phyloP scores from a whole-genome alignment of 2,888 invertebrate genomes.

The Drosophila anomelani region DNA sequence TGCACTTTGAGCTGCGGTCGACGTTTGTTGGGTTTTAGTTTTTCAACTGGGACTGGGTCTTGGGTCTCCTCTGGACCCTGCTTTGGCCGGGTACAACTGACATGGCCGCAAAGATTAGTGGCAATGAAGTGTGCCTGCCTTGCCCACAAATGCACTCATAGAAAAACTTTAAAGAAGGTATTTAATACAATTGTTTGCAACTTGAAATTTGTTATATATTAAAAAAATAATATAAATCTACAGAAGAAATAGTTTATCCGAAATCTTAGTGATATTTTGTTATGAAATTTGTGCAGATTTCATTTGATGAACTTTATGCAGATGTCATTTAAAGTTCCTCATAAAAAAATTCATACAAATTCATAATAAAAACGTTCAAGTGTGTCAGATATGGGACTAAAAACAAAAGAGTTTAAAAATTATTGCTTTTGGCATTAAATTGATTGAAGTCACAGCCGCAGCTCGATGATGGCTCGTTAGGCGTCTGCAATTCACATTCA shows the following conservation, averaged over 20 bases:
- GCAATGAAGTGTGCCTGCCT: constrained; percentile 45
- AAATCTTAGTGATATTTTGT: too few relatives aligned
- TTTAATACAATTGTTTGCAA: not conserved
- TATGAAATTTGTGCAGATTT: too few relatives aligned
- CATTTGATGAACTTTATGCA: accelerated
- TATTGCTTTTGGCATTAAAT: constrained; percentile 10
- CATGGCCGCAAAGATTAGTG: constrained; percentile 42
- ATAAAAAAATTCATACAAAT: not conserved
- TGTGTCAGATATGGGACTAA: not conserved
- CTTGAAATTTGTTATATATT: too few relatives aligned
- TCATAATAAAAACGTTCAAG: not conserved
- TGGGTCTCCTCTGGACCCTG: constrained; percentile 1
- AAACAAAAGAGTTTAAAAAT: constrained; percentile 2
- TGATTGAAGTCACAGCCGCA: constrained; percentile 25
- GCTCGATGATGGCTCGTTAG: constrained; percentile 43
- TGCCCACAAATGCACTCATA: constrained; percentile 13
- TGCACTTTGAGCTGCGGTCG: constrained; percentile 48
- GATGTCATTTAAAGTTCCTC: not conserved
- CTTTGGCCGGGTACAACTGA: constrained; percentile 10
- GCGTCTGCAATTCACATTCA: constrained; percentile 19
- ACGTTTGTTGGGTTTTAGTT: constrained; percentile 19
- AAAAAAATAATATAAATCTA: too few relatives aligned
- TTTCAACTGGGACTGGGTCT: not conserved
- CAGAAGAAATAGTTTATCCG: too few relatives aligned
- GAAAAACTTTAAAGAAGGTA: not conserved